Evolutionary conservation across 1,140 invertebrate species (phyloP).

Genomic region (Agrilus planipennis): DNA sequence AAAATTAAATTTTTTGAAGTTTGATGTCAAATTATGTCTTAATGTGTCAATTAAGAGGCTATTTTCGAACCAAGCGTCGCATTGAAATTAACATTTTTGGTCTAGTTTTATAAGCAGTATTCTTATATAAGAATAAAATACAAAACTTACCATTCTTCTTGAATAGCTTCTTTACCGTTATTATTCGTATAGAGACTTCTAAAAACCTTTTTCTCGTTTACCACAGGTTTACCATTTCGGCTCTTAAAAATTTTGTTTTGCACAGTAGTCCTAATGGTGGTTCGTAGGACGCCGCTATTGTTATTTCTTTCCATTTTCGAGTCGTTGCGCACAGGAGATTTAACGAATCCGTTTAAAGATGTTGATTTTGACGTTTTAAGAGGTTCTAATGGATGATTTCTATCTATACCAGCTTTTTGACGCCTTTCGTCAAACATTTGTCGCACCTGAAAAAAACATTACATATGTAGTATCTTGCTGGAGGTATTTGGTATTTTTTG

Average conservation of each 20-base stretch:
- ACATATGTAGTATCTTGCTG: no score
- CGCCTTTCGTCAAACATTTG: conserved; percentile 72
- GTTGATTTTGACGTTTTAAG: conserved; percentile 38
- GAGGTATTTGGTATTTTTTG: no score
- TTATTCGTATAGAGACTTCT: conserved; percentile 22
- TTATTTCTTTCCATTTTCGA: background rate
- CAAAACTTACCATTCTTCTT: no score
- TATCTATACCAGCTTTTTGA: conserved; percentile 58
- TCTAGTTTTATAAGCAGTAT: no score
- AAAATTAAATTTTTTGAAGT: no score
- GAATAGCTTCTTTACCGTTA: conserved; percentile 18
- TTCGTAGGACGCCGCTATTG: conserved; percentile 9
- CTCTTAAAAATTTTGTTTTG: conserved; percentile 17
- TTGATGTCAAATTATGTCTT: no score
- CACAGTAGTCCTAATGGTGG: conserved; percentile 17
- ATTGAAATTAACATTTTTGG: no score
- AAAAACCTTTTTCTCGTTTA: conserved; percentile 17
- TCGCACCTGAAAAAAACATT: no score
- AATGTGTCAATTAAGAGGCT: no score
- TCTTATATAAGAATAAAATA: no score
- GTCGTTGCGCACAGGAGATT: background rate
- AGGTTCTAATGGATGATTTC: conserved; percentile 67
- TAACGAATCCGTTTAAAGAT: conserved; percentile 7
- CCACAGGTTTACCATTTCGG: conserved; percentile 21
- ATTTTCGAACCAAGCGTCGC: no score